Base-by-base conservation (phyloP, 2,797 vertebrate genomes). In the Thaleichthys pacificus region DNA sequence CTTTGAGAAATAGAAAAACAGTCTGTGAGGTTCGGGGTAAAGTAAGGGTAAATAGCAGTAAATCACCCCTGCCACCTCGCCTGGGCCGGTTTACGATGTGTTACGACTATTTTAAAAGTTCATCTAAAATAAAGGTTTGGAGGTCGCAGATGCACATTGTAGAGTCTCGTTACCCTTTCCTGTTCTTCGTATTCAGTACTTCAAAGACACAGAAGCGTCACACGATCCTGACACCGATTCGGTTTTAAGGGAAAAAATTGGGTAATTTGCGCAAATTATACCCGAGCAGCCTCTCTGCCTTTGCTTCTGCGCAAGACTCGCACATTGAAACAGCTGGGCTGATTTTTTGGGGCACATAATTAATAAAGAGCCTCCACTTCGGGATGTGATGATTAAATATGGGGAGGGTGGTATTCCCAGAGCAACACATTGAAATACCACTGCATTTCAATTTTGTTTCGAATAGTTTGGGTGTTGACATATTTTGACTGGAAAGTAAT, bases 371-470 rank as follows among this genome's bases (percentile, higher is more conserved):
- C 80, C 91, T 91, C 91, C 83, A 92, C 89, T 84, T 82, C 90
- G 90, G 91, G 91, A 93, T 92, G 89, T 91, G 90, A 93, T 90
- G 90, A 93, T 92, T 93, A 91, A 94, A 93, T 93, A 92, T 91
- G 93, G 87, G 76, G 85, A 87, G 86, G 85, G 87, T 84, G 82
- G 89, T 85, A 86, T 88, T 93, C 92, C 89, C 88, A 87, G 82
- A 84, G 87, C 84, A 90, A 86, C 86, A 79, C 81, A 80, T 80
- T 84, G 83, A 89, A 90, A 90, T 87, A 86, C 84, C 89, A 88
- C 86, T 82, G 75, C 70, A 75, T 74, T 82, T 76, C 81, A 78
- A 77, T 79, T 85, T 82, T 85, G 86, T 87, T 79, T 67, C 21
- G 14, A 38, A 69, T 9, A 38, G 28, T 69, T 70, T n/a, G 24